Evolutionary conservation across 2,113 vertebrate species (phyloP).

Genomic region (Carettochelys insculpta): DNA sequence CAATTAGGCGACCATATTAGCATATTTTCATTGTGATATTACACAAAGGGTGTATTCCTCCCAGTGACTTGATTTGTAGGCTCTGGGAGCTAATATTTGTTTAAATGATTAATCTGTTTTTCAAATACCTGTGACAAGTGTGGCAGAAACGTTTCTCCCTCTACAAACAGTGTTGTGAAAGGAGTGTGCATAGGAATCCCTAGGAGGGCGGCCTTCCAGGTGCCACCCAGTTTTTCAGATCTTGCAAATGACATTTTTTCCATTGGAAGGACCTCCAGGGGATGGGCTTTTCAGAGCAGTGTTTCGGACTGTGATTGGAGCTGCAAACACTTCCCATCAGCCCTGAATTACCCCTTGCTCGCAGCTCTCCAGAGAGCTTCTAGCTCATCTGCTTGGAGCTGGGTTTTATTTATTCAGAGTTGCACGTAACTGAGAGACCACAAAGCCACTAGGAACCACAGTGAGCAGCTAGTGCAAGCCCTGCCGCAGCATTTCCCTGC

Average conservation of each 20-base stretch:
- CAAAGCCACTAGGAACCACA: not conserved
- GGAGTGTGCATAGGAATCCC: constrained; percentile 13
- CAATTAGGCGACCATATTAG: constrained; percentile 77
- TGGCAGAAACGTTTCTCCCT: constrained; percentile 74
- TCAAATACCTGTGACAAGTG: constrained; percentile 76
- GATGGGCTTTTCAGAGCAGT: not conserved
- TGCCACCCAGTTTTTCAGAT: constrained; percentile 33
- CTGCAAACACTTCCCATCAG: not conserved
- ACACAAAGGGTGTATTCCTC: constrained; percentile 72
- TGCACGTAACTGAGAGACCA: not conserved
- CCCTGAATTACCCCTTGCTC: fast-evolving
- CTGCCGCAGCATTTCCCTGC: not conserved
- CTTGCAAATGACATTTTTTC: constrained; percentile 9
- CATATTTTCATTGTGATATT: constrained; percentile 78
- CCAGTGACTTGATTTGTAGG: constrained; percentile 73
- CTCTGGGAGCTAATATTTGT: constrained; percentile 80
- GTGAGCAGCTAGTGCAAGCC: not conserved
- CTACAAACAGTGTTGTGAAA: constrained; percentile 46
- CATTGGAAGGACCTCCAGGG: constrained; percentile 10
- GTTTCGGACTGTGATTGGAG: not conserved
- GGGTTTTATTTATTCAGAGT: not conserved
- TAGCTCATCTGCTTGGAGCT: not conserved
- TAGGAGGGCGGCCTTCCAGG: constrained; percentile 41
- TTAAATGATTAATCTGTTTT: constrained; percentile 83
- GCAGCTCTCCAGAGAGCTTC: not conserved